Percentiles rank a stretch among this genome's conserved stretches.
Evolutionary conservation across 2,797 vertebrate genomes (phyloP).

Genomic region (Lutjanus argentimaculatus): DNA sequence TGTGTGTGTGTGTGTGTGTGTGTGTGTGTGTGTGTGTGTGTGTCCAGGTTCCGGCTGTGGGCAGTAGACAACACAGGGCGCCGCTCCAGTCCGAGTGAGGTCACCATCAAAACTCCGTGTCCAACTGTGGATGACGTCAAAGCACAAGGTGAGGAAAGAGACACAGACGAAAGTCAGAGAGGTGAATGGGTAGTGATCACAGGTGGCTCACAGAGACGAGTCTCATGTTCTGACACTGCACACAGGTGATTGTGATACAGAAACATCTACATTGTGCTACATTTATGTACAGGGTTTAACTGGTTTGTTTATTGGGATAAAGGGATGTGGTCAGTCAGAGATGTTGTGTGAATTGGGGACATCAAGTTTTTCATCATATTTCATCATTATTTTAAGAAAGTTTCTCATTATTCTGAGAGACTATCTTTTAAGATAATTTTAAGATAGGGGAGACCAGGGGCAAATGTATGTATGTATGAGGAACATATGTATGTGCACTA

Average conservation of each 20-base stretch:
- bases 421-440: too few species aligned
- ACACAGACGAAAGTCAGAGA: slow-evolving; percentile 6
- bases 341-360: too few species aligned
- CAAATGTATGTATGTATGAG: too few species aligned
- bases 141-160: slow-evolving; percentile 92
- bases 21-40: slow-evolving; percentile 20
- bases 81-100: slow-evolving; percentile 94
- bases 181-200: slow-evolving; percentile 6
- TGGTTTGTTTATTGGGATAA: neutral
- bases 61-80: slow-evolving; percentile 97
- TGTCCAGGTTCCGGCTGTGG: slow-evolving; percentile 95
- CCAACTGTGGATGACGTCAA: slow-evolving; percentile 98
- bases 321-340: neutral
- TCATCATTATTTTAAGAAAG: too few species aligned
- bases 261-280: too few species aligned
- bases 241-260: neutral
- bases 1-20: too few species aligned
- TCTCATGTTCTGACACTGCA: neutral
- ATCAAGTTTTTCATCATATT: too few species aligned
- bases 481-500: too few species aligned
- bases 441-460: too few species aligned
- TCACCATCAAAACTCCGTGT: slow-evolving; percentile 96
- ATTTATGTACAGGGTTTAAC: neutral
- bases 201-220: neutral
- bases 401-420: too few species aligned